phyloP scores from a whole-genome alignment of 1,140 invertebrate species.

The Arion vulgaris region DNA sequence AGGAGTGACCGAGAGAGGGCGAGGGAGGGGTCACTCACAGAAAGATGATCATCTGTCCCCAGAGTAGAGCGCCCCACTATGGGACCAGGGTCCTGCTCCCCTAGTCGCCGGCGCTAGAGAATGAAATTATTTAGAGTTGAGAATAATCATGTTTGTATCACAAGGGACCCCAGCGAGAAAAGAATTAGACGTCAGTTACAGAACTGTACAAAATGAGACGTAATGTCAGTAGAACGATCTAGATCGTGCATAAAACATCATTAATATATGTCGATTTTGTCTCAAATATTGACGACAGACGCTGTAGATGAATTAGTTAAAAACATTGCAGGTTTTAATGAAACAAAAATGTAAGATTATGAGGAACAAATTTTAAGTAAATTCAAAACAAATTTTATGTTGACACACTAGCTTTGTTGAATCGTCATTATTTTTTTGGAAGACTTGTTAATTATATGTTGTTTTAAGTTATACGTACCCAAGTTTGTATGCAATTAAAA shows the following conservation, averaged over 20 bases:
- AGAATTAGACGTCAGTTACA: slow-evolving; percentile 9
- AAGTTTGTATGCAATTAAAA: too few relatives aligned
- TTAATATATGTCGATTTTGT: slow-evolving; percentile 1
- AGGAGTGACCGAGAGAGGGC: slow-evolving; percentile 26
- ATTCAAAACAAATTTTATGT: too few relatives aligned
- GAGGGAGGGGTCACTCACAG: slow-evolving; percentile 39
- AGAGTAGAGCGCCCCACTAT: neutral
- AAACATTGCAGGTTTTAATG: neutral
- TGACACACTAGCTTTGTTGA: too few relatives aligned
- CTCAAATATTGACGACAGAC: neutral
- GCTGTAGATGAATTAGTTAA: neutral
- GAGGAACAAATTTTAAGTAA: too few relatives aligned
- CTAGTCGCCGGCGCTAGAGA: neutral
- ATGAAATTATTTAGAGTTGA: slow-evolving; percentile 24
- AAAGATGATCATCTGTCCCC: slow-evolving; percentile 36
- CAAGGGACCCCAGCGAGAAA: slow-evolving; percentile 18
- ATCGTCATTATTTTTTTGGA: too few relatives aligned
- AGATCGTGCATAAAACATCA: slow-evolving; percentile 3
- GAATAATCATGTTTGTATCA: slow-evolving; percentile 17
- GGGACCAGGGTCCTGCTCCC: neutral
- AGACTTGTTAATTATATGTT: too few relatives aligned
- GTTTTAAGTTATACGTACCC: too few relatives aligned
- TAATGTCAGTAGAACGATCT: slow-evolving; percentile 6
- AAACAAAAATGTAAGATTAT: too few relatives aligned
- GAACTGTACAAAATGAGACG: slow-evolving; percentile 13